Conservation (phyloP, 2,888 invertebrate genomes). For the Ennomos quercinarius region DNA sequence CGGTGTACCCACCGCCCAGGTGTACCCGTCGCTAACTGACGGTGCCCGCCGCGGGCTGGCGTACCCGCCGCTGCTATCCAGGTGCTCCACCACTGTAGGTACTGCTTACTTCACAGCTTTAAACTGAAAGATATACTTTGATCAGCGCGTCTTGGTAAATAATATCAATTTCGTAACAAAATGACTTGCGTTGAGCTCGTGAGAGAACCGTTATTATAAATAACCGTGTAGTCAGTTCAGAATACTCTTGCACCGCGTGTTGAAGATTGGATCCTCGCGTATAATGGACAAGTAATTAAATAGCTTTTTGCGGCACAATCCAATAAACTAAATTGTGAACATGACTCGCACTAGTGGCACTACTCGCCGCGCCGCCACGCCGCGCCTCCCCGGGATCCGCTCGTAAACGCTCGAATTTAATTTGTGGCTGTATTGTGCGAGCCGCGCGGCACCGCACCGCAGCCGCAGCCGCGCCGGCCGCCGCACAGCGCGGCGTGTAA, state of each 20-base stretch:
- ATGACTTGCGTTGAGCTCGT: too few relatives aligned
- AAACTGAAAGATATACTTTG: too few relatives aligned
- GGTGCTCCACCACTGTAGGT: too few relatives aligned
- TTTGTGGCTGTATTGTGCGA: constrained; percentile 47
- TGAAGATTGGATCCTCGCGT: constrained; percentile 32
- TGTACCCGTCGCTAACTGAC: too few relatives aligned
- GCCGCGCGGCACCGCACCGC: constrained; percentile 28
- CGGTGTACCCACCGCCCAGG: background rate
- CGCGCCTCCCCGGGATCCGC: constrained; percentile 43
- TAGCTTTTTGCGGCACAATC: constrained; percentile 52
- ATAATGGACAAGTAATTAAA: constrained; percentile 52
- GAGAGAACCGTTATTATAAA: too few relatives aligned
- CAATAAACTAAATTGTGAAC: constrained; percentile 57
- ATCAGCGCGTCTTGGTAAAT: too few relatives aligned
- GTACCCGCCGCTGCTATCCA: too few relatives aligned
- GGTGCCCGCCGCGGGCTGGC: too few relatives aligned
- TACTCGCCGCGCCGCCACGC: constrained; percentile 37
- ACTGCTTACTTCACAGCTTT: too few relatives aligned
- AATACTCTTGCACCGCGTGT: background rate
- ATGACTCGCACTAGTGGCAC: constrained; percentile 54
- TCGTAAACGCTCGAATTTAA: constrained; percentile 53
- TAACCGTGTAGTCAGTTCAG: too few relatives aligned
- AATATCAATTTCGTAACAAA: too few relatives aligned
- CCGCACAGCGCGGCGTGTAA: constrained; percentile 40
- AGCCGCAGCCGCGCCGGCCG: constrained; percentile 21